Evolutionary conservation across 2,113 vertebrate species (phyloP).

Genomic region (Nannospalax galili): DNA sequence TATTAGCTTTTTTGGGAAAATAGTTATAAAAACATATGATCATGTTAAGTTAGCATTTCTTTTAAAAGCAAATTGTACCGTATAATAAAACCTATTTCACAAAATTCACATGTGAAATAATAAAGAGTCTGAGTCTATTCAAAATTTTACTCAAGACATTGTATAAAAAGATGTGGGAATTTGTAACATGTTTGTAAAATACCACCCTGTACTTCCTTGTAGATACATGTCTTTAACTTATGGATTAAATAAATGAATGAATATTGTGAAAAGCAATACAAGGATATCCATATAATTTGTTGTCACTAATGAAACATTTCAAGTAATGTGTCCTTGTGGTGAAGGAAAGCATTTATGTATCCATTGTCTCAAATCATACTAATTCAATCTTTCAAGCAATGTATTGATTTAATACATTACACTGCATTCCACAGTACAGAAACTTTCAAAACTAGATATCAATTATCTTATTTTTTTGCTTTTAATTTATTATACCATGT

Average conservation of each 20-base stretch:
- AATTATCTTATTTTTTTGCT: slow-evolving; percentile 49
- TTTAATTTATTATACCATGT: slow-evolving; percentile 74
- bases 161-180: neutral
- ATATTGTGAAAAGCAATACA: neutral
- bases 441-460: slow-evolving; percentile 22
- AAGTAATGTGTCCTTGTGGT: neutral
- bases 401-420: slow-evolving; percentile 41
- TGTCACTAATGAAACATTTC: neutral
- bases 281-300: neutral
- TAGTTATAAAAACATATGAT: neutral
- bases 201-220: neutral
- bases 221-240: neutral
- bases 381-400: slow-evolving; percentile 47
- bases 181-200: neutral
- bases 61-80: neutral
- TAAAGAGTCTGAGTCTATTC: neutral
- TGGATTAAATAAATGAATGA: neutral
- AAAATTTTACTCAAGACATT: neutral
- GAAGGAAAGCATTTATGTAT: slow-evolving; percentile 12
- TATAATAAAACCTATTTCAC: neutral
- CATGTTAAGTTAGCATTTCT: neutral
- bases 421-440: neutral
- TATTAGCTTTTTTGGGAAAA: neutral
- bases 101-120: neutral
- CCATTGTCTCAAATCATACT: neutral